phyloP scores from a whole-genome alignment of 2,113 vertebrate genomes.

The Bagarius yarrelli region DNA sequence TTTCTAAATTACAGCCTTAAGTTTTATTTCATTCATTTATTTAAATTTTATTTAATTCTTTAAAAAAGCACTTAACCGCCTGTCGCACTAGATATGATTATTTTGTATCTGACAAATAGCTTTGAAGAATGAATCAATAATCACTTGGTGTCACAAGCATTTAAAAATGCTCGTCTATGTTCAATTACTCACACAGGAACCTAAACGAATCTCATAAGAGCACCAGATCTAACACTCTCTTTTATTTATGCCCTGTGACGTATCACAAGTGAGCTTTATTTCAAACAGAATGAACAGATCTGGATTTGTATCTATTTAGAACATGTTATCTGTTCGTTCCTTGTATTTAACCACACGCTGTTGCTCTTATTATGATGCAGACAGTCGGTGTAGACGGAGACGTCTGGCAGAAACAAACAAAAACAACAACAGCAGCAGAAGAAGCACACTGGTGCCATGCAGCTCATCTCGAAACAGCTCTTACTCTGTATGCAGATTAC shows the following conservation, averaged over 20 bases:
- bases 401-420: conserved; percentile 32
- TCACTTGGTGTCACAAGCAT: no score
- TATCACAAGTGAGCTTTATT: background rate
- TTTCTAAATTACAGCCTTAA: no score
- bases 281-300: background rate
- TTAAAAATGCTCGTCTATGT: no score
- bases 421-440: background rate
- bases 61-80: no score
- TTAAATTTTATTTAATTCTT: no score
- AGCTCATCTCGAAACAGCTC: background rate
- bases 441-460: conserved; percentile 18
- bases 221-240: background rate
- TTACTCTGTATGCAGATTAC: background rate
- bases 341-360: conserved; percentile 36
- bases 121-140: no score
- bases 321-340: conserved; percentile 2
- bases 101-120: no score
- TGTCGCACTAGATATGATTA: no score
- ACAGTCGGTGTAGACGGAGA: conserved; percentile 24
- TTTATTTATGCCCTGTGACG: background rate
- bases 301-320: background rate
- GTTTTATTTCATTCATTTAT: no score
- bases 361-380: conserved; percentile 27
- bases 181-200: no score
- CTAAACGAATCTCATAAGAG: no score